phyloP scores from a whole-genome alignment of 92 coral and sea anemone species.

The Paragorgia papillata region DNA sequence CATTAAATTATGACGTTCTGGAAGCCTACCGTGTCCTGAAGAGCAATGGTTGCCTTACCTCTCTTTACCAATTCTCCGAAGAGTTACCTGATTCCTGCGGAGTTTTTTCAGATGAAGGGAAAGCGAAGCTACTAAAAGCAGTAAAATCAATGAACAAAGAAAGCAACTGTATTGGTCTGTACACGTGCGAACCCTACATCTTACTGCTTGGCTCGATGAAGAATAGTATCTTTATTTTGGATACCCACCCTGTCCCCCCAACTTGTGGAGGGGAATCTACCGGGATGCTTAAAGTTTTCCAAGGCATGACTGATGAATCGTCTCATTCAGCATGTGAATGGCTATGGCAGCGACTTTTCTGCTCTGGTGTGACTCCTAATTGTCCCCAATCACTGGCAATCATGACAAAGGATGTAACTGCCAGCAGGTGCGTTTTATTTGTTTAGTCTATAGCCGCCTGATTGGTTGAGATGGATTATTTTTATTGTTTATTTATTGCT shows the following conservation, averaged over 20 bases:
- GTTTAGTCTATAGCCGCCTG: too few species aligned
- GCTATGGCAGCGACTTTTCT: slow-evolving; percentile 51
- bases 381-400: slow-evolving; percentile 30
- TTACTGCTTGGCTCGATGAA: slow-evolving; percentile 31
- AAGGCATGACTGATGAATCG: background rate
- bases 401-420: background rate
- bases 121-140: slow-evolving; percentile 36
- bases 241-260: slow-evolving; percentile 55
- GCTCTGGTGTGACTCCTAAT: slow-evolving; percentile 20
- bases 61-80: slow-evolving; percentile 39
- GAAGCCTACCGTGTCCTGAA: slow-evolving; percentile 53
- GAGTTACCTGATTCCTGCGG: slow-evolving; percentile 53
- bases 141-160: slow-evolving; percentile 4
- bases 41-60: slow-evolving; percentile 1
- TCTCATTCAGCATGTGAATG: background rate
- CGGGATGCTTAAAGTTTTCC: slow-evolving; percentile 8
- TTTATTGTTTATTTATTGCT: too few species aligned
- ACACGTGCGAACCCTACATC: slow-evolving; percentile 48
- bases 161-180: slow-evolving; percentile 31
- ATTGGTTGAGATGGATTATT: too few species aligned
- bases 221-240: slow-evolving; percentile 37
- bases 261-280: slow-evolving; percentile 7
- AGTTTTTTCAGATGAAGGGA: slow-evolving; percentile 44
- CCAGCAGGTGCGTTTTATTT: background rate
- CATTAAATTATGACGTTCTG: slow-evolving; percentile 41